Percentiles rank a stretch among this genome's conserved stretches.
These are phyloP conservation scores for Parapsyche elsis DNA, from an alignment of 1,140 invertebrate genomes.

Conservation along the genomic window DNA sequence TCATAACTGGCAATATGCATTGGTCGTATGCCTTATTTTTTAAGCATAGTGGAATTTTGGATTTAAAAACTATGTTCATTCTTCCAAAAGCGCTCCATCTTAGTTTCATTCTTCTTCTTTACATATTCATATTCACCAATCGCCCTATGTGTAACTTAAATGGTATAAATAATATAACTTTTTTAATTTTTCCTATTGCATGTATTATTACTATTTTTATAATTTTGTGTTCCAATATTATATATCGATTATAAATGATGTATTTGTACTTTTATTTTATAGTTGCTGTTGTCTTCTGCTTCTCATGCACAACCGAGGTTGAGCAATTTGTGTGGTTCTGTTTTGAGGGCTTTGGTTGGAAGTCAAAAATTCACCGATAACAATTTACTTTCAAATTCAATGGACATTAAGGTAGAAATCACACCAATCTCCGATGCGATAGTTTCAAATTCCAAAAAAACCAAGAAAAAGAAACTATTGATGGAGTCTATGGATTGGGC, in stretches of 20 bases:
- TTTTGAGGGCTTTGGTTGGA: slow-evolving; percentile 63
- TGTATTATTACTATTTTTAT: too few relatives aligned
- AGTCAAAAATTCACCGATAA: slow-evolving; percentile 51
- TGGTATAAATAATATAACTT: too few relatives aligned
- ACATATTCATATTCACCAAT: too few relatives aligned
- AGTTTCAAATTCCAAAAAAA: neutral
- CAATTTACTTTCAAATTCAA: slow-evolving; percentile 55
- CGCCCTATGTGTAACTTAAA: too few relatives aligned
- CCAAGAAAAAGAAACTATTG: slow-evolving; percentile 58
- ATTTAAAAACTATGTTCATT: too few relatives aligned
- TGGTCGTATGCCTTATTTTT: too few relatives aligned
- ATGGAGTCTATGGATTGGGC: slow-evolving; percentile 46
- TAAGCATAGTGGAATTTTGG: too few relatives aligned
- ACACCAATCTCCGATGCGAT: neutral
- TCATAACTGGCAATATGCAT: too few relatives aligned
- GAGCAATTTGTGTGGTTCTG: slow-evolving; percentile 61
- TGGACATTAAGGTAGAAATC: slow-evolving; percentile 30
- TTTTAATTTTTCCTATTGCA: too few relatives aligned
- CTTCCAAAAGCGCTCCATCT: too few relatives aligned
- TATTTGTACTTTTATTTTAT: slow-evolving; percentile 55
- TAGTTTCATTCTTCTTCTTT: too few relatives aligned
- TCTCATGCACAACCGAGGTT: slow-evolving; percentile 65
- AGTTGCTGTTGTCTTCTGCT: slow-evolving; percentile 63
- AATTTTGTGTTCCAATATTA: too few relatives aligned
- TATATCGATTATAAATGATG: slow-evolving; percentile 7